These are phyloP conservation scores for Rhodinocichla rosea DNA, from an alignment of 2,113 vertebrate species.

Conservation along the genomic window DNA sequence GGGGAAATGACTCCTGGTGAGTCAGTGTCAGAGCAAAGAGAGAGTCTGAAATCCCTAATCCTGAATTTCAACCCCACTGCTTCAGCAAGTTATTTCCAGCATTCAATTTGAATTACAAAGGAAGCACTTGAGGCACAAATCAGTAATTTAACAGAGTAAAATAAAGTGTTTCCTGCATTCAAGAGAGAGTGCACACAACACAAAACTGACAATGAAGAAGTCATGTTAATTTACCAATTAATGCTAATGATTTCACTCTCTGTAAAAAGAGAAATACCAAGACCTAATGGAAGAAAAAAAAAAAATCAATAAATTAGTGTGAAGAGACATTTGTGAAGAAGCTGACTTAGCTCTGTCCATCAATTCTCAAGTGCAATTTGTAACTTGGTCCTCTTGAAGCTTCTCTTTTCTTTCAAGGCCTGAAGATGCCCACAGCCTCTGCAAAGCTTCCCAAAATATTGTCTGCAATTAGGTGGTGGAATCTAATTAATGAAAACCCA, in stretches of 20 bases:
- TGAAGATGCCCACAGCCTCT: background rate
- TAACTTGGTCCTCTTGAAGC: background rate
- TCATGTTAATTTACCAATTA: background rate
- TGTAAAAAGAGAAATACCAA: background rate
- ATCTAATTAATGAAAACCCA: fast-evolving
- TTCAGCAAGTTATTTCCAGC: background rate
- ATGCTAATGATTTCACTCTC: background rate
- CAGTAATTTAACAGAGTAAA: background rate
- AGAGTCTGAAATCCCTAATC: background rate
- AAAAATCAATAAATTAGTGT: background rate
- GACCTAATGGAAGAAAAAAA: background rate
- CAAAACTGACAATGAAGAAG: background rate
- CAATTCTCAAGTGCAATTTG: background rate
- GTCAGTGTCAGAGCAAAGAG: background rate
- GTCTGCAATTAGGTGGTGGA: background rate
- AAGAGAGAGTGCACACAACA: background rate
- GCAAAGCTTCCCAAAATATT: background rate
- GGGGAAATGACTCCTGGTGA: background rate
- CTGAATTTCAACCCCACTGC: background rate
- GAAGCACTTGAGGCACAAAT: background rate
- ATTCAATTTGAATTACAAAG: background rate
- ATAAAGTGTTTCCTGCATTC: background rate
- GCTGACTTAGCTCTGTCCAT: background rate
- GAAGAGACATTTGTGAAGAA: background rate
- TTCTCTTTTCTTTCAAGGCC: background rate